Percentiles rank a stretch among this genome's conserved stretches.
These are phyloP conservation scores for Drosophila anceps DNA, from an alignment of 2,888 invertebrate species.

Conservation along the genomic window DNA sequence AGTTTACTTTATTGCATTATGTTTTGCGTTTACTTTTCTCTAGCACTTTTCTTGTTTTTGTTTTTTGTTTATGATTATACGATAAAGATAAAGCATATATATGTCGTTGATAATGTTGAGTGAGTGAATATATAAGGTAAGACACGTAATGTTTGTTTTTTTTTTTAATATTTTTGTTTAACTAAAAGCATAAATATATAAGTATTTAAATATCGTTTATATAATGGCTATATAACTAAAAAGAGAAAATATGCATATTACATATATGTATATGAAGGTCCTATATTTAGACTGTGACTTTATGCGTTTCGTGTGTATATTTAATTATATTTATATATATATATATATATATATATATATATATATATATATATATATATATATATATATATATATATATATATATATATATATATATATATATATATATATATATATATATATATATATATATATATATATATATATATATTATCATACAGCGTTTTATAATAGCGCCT, in stretches of 20 bases:
- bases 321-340: conserved; percentile 31
- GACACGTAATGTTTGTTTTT: conserved; percentile 58
- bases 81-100: conserved; percentile 68
- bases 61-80: conserved; percentile 37
- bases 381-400: conserved; percentile 13
- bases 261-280: conserved; percentile 53
- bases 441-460: conserved; percentile 16
- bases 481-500: conserved; percentile 14
- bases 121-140: conserved; percentile 59
- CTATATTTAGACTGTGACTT: conserved; percentile 65
- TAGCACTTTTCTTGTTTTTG: conserved; percentile 58
- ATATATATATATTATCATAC: conserved; percentile 25
- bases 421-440: conserved; percentile 14
- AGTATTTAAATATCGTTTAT: conserved; percentile 53
- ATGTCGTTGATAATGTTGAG: conserved; percentile 75
- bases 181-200: conserved; percentile 67
- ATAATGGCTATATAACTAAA: conserved; percentile 63
- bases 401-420: conserved; percentile 32
- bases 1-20: conserved; percentile 60
- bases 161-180: conserved; percentile 31
- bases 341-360: background rate
- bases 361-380: conserved; percentile 22
- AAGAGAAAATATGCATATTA: conserved; percentile 52
- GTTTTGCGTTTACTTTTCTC: conserved; percentile 40
- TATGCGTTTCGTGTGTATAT: conserved; percentile 53